These are phyloP conservation scores for Egretta garzetta DNA, from an alignment of 2,113 vertebrate genomes.

Conservation along the genomic window DNA sequence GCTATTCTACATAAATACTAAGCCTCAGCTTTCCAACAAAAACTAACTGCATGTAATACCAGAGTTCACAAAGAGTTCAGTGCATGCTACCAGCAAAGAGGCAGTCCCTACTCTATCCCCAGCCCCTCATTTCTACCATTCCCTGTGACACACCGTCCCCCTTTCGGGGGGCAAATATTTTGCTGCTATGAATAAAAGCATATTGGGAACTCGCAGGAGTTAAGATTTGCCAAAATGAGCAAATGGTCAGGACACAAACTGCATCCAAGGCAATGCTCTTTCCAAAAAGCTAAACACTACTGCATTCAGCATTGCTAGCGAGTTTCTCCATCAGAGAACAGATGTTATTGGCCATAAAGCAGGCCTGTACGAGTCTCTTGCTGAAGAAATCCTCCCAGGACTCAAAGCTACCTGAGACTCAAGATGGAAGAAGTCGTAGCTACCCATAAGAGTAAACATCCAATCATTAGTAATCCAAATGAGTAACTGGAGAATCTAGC, in stretches of 20 bases:
- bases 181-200: neutral
- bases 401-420: neutral
- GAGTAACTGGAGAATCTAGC: conserved; percentile 8
- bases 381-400: neutral
- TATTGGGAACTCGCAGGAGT: neutral
- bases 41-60: neutral
- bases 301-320: neutral
- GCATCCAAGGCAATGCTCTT: neutral
- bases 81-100: fast-evolving
- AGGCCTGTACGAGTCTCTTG: neutral
- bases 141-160: neutral
- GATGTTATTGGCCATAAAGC: neutral
- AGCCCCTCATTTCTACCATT: neutral
- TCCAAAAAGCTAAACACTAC: neutral
- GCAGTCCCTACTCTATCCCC: neutral
- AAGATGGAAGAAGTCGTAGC: neutral
- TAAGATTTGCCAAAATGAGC: neutral
- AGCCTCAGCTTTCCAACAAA: neutral
- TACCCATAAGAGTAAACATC: neutral
- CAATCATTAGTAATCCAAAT: neutral
- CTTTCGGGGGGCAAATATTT: neutral
- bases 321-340: neutral
- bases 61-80: neutral
- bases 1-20: neutral
- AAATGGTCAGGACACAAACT: neutral